Base-by-base conservation (phyloP, 2,113 vertebrate species). In the Scortum barcoo region DNA sequence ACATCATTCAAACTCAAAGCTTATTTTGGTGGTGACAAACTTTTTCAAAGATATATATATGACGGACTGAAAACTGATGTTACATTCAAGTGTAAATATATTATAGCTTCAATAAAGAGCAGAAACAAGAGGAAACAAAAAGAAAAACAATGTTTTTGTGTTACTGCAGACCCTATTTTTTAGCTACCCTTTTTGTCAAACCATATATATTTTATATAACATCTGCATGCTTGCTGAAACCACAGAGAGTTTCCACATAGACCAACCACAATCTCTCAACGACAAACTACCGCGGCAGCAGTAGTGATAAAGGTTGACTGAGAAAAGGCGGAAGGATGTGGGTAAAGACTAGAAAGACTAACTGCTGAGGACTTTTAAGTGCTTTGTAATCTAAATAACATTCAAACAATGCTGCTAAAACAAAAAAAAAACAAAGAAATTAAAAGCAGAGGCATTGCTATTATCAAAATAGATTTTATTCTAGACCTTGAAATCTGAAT, bases 391-490 rank as follows among this genome's bases (percentile, higher is more conserved):
- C 33, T 28, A 60, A 58, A n/a, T 74, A 62, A 74, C 53, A 60
- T 74, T 75, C 2, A 42, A 22, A 67, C n/a, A n/a, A 68, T 40
- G 61, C 42, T 80, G 54, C 30, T 7, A 40, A 67, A 58, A 67
- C n/a, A n/a, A n/a, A n/a, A n/a, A n/a, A n/a, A n/a, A n/a, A n/a
- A n/a, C n/a, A n/a, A n/a, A n/a, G 1, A 46, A 67, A 83, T 69
- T 0, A 65, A 66, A 13, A 56, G 19, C 14, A 93, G 92, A 91
- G 93, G 96, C 78, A 9, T 93, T 42, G 16, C 76, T 97, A 96
- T 97, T 99, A 99, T 99, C 98, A 99, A 99, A 99, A 99, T 99
- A 99, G 97, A 99, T 97, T 99, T 99, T 99, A 99, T 99, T 99
- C 97, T 98, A 98, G 97, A 98, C 96, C 97, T 95, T 91, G 92